Base-by-base conservation (phyloP, 2,113 vertebrate genomes). In the Corythoichthys haematopterus region DNA sequence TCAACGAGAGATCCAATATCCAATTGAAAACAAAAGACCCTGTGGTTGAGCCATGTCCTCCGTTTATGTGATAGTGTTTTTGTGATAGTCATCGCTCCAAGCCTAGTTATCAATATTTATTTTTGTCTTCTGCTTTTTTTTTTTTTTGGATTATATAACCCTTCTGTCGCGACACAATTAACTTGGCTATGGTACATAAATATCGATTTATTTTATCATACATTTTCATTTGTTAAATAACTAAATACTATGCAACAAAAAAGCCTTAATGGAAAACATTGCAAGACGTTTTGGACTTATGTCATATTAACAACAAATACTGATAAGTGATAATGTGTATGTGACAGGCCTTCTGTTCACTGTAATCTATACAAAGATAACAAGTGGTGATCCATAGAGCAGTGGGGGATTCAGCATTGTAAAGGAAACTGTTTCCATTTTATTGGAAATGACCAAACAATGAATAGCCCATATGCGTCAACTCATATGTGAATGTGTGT, bases 1-100 rank as follows among this genome's bases (percentile, higher is more conserved):
- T 86, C 89, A 89, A 14, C 70, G 84, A 86, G 87, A 75, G 55
- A 72, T 72, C 85, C 77, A 62, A 79, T 84, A 84, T 83, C 74
- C 76, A 51, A 45, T 72, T 48, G 62, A 80, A 80, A 83, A 87
- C 76, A 85, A 85, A 81, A 72, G 72, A 46, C 57, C 36, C 16
- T 37, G 2, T 2, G 14, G 9, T 70, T 76, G 71, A 78, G 72
- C 69, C 71, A 16, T 59, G 58, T 80, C 55, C 53, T 56, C 28
- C 28, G 12, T 66, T 74, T 87, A 68, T 81, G 80, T 79, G 20
- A 28, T 28, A 28, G 20, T 28, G 76, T 80, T 75, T 78, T 33
- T 16, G 37, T 16, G 4, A 48, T 80, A 76, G 76, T 76, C 58
- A 75, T 83, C 60, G 55, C 69, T 72, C 70, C 68, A 73, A 63